phyloP scores from a whole-genome alignment of 2,888 invertebrate genomes.

The Cryptophagus acutangulus region DNA sequence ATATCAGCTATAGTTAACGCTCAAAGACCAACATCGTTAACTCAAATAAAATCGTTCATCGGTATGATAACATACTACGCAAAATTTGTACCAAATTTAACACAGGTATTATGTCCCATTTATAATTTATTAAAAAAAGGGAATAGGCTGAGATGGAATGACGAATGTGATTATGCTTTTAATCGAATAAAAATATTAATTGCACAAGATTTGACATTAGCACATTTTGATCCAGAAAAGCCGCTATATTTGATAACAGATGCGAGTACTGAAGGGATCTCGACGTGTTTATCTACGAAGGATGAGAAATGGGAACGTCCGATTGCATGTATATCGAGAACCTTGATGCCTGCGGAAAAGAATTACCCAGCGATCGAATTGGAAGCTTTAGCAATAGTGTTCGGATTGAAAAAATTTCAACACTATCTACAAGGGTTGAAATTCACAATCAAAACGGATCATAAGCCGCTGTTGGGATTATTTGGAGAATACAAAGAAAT shows the following conservation, averaged over 20 bases:
- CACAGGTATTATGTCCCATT: conserved; percentile 13
- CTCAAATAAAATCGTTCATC: neutral
- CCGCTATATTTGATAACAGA: conserved; percentile 17
- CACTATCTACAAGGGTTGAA: conserved; percentile 7
- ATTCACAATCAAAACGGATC: conserved; percentile 4
- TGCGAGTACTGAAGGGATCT: conserved; percentile 14
- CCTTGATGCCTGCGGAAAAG: conserved; percentile 12
- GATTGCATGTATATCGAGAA: conserved; percentile 17
- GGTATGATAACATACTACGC: conserved; percentile 7
- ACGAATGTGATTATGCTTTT: neutral
- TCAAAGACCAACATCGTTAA: neutral
- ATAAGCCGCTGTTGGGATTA: conserved; percentile 3
- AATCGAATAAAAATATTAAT: neutral
- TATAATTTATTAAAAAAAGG: conserved; percentile 16
- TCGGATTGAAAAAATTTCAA: conserved; percentile 6
- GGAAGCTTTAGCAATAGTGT: conserved; percentile 6
- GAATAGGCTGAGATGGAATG: conserved; percentile 38
- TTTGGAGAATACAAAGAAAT: conserved; percentile 4
- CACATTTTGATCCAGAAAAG: conserved; percentile 21
- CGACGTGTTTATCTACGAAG: conserved; percentile 12
- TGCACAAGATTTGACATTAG: conserved; percentile 11
- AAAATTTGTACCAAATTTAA: conserved; percentile 15
- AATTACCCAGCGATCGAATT: too few species aligned
- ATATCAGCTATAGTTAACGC: conserved; percentile 4
- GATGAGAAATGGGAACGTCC: conserved; percentile 4